Evolutionary conservation across 2,888 invertebrate species (phyloP).

Genomic region (Lypha dubia): DNA sequence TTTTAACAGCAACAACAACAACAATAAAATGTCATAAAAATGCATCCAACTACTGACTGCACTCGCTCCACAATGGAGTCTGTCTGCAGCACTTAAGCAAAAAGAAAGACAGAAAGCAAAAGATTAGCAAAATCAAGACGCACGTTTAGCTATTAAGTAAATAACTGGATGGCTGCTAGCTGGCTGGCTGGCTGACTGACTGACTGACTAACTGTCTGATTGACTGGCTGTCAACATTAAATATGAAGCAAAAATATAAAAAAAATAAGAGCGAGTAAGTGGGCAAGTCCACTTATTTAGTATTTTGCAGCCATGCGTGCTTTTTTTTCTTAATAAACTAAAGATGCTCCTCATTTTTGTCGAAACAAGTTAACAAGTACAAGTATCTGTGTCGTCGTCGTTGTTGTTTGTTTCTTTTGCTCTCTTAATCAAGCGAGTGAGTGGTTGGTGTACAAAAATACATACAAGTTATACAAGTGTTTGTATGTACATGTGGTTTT

Average conservation of each 20-base stretch:
- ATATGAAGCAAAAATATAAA: neutral
- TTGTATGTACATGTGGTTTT: constrained; percentile 35
- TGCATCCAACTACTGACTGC: constrained; percentile 2
- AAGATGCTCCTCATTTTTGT: constrained; percentile 58
- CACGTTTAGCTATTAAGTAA: constrained; percentile 47
- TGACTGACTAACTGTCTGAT: neutral
- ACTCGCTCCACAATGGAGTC: neutral
- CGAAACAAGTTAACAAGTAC: constrained; percentile 51
- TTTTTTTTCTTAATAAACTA: constrained; percentile 61
- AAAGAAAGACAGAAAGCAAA: constrained; percentile 4
- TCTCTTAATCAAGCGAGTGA: constrained; percentile 26
- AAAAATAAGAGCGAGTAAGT: constrained; percentile 34
- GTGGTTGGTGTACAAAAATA: too few relatives aligned
- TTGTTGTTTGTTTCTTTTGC: constrained; percentile 16
- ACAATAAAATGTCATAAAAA: constrained; percentile 33
- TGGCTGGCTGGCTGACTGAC: neutral
- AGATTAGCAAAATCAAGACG: constrained; percentile 24
- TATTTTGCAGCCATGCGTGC: constrained; percentile 60
- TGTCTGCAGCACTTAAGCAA: constrained; percentile 20
- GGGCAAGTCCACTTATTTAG: constrained; percentile 38
- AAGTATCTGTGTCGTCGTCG: constrained; percentile 23
- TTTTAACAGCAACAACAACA: neutral
- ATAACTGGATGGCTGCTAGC: neutral
- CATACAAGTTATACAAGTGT: too few relatives aligned
- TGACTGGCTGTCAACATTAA: constrained; percentile 5